Percentiles rank a stretch among this genome's conserved stretches.
Evolutionary conservation across 1,140 invertebrate genomes (phyloP).

Genomic region (Piezodorus guildinii): DNA sequence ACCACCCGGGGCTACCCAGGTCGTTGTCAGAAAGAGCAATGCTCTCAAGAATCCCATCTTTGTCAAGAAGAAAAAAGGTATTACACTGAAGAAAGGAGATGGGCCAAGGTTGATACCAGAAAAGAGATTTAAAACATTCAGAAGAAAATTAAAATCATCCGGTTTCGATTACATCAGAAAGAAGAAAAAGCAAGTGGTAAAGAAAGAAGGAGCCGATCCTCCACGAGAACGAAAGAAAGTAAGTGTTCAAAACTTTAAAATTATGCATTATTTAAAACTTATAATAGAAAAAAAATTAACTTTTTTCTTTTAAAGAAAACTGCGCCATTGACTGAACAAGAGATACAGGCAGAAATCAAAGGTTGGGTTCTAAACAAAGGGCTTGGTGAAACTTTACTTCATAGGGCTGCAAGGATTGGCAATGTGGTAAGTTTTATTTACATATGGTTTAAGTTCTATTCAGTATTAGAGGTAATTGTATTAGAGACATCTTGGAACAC

Average conservation of each 20-base stretch:
- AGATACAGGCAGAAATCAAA: constrained; percentile 75
- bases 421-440: constrained; percentile 53
- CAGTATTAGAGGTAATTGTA: background rate
- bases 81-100: constrained; percentile 16
- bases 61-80: constrained; percentile 17
- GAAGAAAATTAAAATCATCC: constrained; percentile 50
- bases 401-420: constrained; percentile 76
- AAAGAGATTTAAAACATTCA: constrained; percentile 38
- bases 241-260: background rate
- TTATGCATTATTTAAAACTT: background rate
- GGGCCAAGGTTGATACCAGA: background rate
- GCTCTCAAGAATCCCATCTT: constrained; percentile 36
- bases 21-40: constrained; percentile 36
- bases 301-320: constrained; percentile 15
- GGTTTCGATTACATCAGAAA: constrained; percentile 82
- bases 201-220: constrained; percentile 35
- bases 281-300: background rate
- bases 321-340: constrained; percentile 43
- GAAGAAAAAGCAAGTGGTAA: constrained; percentile 53
- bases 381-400: constrained; percentile 80
- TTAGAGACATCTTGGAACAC: too few relatives aligned
- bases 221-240: constrained; percentile 37
- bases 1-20: constrained; percentile 28
- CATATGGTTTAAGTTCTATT: background rate
- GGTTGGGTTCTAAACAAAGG: constrained; percentile 87